phyloP scores from a whole-genome alignment of 2,888 invertebrate species.

The Eurytoma californica region DNA sequence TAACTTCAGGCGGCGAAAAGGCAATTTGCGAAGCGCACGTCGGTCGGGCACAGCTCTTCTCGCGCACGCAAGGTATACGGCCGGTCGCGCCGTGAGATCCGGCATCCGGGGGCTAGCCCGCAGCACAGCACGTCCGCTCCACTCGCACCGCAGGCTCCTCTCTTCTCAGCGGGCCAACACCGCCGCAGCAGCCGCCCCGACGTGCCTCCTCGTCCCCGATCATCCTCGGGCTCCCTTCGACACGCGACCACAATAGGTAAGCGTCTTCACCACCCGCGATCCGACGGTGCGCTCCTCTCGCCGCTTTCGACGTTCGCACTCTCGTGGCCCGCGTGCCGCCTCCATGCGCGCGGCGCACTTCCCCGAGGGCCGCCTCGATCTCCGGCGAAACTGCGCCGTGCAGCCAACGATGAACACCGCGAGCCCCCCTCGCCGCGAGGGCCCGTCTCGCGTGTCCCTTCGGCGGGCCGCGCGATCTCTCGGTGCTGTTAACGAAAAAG shows the following conservation, averaged over 20 bases:
- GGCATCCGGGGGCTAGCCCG: background rate
- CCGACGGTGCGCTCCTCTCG: background rate
- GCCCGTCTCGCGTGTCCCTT: no score
- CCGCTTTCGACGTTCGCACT: slow-evolving; percentile 13
- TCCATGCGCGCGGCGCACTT: background rate
- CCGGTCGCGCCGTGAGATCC: slow-evolving; percentile 16
- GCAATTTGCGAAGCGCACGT: slow-evolving; percentile 19
- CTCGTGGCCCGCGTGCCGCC: background rate
- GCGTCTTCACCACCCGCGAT: background rate
- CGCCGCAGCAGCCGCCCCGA: no score
- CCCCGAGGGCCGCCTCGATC: background rate
- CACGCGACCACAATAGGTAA: no score
- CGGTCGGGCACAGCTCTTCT: background rate
- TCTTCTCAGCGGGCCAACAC: no score
- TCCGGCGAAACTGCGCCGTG: background rate
- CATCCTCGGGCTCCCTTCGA: no score
- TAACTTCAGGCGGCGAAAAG: slow-evolving; percentile 36
- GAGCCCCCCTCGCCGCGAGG: no score
- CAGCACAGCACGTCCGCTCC: no score
- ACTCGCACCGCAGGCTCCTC: no score
- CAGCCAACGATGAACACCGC: no score
- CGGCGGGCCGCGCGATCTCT: no score
- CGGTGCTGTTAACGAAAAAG: no score
- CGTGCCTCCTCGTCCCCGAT: no score
- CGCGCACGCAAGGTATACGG: slow-evolving; percentile 5